Base-by-base conservation (phyloP, 1,140 invertebrate species). In the Drosophila kikkawai region DNA sequence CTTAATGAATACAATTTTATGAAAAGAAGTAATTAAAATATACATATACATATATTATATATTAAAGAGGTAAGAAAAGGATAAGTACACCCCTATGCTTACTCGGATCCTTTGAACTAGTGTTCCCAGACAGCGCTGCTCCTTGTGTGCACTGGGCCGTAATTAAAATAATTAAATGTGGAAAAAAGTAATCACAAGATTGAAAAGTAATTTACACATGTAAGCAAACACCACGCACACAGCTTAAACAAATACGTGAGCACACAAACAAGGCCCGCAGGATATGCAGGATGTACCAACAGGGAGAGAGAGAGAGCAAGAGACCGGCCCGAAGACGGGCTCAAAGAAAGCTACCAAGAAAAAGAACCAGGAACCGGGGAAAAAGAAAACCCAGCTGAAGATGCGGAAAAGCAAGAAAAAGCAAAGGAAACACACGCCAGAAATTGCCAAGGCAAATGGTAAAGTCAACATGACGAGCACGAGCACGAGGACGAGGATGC, bases 121-220 rank as follows among this genome's bases (percentile, higher is more conserved):
- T 45, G 32, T 55, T 55, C 5, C 17, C 15, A 41, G 17, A 7
- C 1, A 15, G 50, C 7, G 50, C 39, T 26, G 37, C 42, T 60
- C 17, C 37, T 36, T 55, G 58, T 70, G 84, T 80, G 73, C 74
- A 69, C 63, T 83, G 77, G 61, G 67, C 36, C 80, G 79, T 90
- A 90, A 90, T 90, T 90, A 90, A 90, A 90, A 90, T 90, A 90
- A 90, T 90, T 90, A 90, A 90, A 84, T 90, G 85, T 71, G 53
- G 80, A 90, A 85, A 82, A 88, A 90, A 88, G 85, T 90, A 90
- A 90, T 90, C 85, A 90, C 85, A 82, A 90, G 85, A 90, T 90
- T 90, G 85, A 90, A 90, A 90, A 90, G 85, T 90, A 90, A 90
- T 90, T 90, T 90, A 90, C 85, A 90, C 85, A 90, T 90, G 85